Evolutionary conservation across 2,797 vertebrate species (phyloP).

Genomic region (Artibeus jamaicensis): DNA sequence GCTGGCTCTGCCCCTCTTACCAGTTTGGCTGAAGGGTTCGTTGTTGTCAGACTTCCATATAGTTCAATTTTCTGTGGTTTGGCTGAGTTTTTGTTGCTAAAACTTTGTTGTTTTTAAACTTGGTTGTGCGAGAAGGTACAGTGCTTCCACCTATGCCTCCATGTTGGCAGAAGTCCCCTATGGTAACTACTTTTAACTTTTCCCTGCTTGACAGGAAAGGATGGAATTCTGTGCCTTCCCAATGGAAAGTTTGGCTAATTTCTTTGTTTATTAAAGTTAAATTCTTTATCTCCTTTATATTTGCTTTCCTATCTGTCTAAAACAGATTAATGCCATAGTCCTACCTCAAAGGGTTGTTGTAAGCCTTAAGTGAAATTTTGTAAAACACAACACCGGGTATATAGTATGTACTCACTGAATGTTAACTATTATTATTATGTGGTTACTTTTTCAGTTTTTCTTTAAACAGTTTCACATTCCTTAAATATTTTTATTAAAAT

Average conservation of each 20-base stretch:
- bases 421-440: neutral
- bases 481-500: conserved; percentile 36
- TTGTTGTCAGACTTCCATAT: too few relatives aligned
- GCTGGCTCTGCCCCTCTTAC: too few relatives aligned
- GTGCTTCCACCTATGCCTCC: too few relatives aligned
- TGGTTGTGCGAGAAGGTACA: too few relatives aligned
- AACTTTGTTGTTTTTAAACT: too few relatives aligned
- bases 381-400: neutral
- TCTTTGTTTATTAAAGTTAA: conserved; percentile 57
- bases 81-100: too few relatives aligned
- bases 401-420: neutral
- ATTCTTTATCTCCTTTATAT: conserved; percentile 12
- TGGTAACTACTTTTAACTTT: conserved; percentile 9
- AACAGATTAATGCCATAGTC: neutral
- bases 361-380: conserved; percentile 1
- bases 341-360: neutral
- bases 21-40: too few relatives aligned
- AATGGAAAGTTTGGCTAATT: conserved; percentile 34
- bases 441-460: neutral
- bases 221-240: neutral
- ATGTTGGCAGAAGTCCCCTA: too few relatives aligned
- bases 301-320: conserved; percentile 41
- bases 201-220: conserved; percentile 15
- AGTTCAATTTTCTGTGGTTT: too few relatives aligned
- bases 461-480: conserved; percentile 6